Conservation (phyloP, 2,797 vertebrate genomes). For the Microcaecilia unicolor region DNA sequence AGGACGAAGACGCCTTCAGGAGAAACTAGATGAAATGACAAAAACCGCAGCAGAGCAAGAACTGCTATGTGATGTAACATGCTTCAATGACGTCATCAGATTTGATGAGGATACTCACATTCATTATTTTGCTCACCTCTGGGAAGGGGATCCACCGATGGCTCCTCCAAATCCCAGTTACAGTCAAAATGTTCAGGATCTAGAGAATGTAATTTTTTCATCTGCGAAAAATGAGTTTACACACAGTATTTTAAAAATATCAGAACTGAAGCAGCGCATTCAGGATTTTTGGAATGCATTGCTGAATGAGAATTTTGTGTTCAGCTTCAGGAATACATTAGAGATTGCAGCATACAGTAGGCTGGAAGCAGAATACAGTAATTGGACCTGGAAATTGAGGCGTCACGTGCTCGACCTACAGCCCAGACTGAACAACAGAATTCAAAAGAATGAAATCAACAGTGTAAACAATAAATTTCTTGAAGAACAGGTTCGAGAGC, state of each 20-base stretch:
- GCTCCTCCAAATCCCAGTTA: constrained; percentile 56
- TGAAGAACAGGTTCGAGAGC: constrained; percentile 2
- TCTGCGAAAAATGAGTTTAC: constrained; percentile 18
- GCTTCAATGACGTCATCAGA: constrained; percentile 50
- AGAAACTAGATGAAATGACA: constrained; percentile 58
- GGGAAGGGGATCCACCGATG: constrained; percentile 59
- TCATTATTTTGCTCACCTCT: constrained; percentile 57
- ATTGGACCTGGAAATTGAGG: constrained; percentile 49
- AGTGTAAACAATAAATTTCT: neutral
- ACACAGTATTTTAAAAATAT: constrained; percentile 23
- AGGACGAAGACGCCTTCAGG: constrained; percentile 37
- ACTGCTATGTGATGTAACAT: constrained; percentile 15
- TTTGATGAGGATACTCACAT: constrained; percentile 49
- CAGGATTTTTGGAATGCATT: constrained; percentile 56
- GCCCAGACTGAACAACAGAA: constrained; percentile 26
- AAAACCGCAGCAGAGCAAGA: constrained; percentile 46
- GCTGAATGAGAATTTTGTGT: constrained; percentile 56
- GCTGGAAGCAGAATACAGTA: constrained; percentile 39
- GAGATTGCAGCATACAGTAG: constrained; percentile 46
- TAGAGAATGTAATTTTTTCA: constrained; percentile 40
- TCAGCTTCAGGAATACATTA: constrained; percentile 52
- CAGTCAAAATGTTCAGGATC: constrained; percentile 45
- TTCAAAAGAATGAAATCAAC: constrained; percentile 21
- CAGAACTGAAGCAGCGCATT: constrained; percentile 38
- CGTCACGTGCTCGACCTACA: constrained; percentile 33